phyloP scores from a whole-genome alignment of 1,140 invertebrate genomes.

The Chrysomallon squamiferum region DNA sequence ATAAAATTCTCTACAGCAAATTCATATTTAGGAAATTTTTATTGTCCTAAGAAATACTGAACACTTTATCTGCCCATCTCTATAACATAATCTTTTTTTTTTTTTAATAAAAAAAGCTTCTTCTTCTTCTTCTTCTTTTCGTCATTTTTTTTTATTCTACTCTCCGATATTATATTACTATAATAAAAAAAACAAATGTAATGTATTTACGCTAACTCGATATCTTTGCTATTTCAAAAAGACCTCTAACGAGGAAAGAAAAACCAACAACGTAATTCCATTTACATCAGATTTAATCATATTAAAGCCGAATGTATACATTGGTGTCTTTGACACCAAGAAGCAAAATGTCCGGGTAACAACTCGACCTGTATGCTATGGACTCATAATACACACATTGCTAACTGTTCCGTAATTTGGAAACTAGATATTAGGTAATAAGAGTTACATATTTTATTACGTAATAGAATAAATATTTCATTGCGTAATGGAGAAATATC shows the following conservation, averaged over 20 bases:
- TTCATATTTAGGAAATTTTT: no score
- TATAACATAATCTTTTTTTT: no score
- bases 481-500: background rate
- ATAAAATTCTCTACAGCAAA: no score
- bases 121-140: no score
- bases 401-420: background rate
- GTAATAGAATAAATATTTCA: background rate
- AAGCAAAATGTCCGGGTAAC: background rate
- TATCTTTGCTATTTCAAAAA: background rate
- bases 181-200: no score
- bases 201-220: no score
- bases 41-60: no score
- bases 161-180: no score
- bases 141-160: no score
- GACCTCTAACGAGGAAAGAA: background rate
- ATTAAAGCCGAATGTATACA: conserved; percentile 8
- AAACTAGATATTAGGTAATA: background rate
- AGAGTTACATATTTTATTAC: background rate
- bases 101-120: no score
- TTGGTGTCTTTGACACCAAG: conserved; percentile 3
- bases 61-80: no score
- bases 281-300: conserved; percentile 8
- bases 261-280: background rate
- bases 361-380: no score
- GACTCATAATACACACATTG: background rate